Percentiles rank a stretch among this genome's conserved stretches.
Evolutionary conservation across 2,113 vertebrate species (phyloP).

Genomic region (Coptodon rendalli): DNA sequence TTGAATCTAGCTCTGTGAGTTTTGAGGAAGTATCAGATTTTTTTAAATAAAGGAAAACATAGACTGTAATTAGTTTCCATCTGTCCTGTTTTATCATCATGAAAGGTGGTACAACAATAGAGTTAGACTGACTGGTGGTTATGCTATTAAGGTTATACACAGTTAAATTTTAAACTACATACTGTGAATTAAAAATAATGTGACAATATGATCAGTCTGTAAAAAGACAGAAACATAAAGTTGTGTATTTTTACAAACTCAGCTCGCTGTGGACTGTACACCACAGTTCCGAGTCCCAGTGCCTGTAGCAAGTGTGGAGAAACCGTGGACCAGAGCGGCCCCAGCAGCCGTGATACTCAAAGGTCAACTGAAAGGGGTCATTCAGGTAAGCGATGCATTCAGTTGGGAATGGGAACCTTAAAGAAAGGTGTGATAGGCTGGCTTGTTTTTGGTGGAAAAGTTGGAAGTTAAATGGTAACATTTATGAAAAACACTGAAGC

Average conservation of each 20-base stretch:
- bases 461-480: neutral
- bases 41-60: neutral
- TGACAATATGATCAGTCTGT: neutral
- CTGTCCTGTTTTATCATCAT: neutral
- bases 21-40: neutral
- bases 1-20: neutral
- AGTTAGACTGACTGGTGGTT: neutral
- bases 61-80: neutral
- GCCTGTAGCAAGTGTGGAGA: neutral
- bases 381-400: fast-evolving
- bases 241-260: neutral
- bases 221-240: neutral
- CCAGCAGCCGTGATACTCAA: neutral
- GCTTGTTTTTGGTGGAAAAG: neutral
- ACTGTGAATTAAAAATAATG: neutral
- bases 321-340: fast-evolving
- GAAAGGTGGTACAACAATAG: neutral
- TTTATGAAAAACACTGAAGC: neutral
- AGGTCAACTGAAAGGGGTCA: neutral
- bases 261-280: neutral
- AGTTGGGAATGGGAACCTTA: neutral
- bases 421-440: neutral
- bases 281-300: neutral
- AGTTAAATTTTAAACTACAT: neutral
- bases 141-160: neutral